Evolutionary conservation across 2,113 vertebrate species (phyloP).

Genomic region (Platanista minor): DNA sequence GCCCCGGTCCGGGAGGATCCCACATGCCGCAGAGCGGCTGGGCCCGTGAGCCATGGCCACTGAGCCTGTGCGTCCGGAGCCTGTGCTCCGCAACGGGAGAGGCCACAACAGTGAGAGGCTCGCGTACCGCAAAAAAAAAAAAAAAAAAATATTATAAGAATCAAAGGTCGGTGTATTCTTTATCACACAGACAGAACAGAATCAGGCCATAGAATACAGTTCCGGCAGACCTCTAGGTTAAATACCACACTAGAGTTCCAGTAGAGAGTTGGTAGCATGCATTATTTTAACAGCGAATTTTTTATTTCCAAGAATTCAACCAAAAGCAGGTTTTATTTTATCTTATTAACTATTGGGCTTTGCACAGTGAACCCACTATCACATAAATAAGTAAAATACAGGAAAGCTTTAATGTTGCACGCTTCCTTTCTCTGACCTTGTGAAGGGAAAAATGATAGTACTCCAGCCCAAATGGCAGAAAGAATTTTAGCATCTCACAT

Average conservation of each 20-base stretch:
- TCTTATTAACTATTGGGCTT: neutral
- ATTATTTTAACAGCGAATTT: neutral
- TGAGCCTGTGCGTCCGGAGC: no score
- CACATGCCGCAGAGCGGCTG: no score
- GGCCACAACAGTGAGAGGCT: no score
- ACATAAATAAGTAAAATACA: neutral
- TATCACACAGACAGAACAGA: neutral
- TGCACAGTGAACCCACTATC: neutral
- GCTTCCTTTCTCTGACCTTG: neutral
- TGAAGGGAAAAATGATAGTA: neutral
- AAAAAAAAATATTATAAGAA: neutral
- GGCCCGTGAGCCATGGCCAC: no score
- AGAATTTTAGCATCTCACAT: neutral
- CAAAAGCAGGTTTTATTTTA: neutral
- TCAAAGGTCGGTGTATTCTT: neutral
- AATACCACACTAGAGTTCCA: neutral
- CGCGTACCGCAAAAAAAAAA: no score
- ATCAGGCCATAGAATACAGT: neutral
- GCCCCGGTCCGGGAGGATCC: no score
- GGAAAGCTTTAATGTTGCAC: neutral
- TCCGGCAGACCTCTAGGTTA: neutral
- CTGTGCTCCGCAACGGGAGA: no score
- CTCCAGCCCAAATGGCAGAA: neutral
- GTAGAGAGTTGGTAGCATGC: neutral
- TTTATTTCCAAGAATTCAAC: neutral